phyloP scores from a whole-genome alignment of 2,888 invertebrate species.

The Xanthia icteritia region DNA sequence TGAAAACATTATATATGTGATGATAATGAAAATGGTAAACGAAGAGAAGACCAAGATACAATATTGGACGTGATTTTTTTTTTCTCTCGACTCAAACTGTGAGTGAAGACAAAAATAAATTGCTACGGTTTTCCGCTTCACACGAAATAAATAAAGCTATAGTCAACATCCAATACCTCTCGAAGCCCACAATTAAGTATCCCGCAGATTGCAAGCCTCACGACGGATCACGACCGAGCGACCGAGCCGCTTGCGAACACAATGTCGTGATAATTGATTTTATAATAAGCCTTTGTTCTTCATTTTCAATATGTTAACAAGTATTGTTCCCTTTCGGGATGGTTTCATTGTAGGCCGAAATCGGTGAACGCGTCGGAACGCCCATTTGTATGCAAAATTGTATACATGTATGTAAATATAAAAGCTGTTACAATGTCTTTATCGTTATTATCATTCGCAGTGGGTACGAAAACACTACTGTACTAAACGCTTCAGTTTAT shows the following conservation, averaged over 20 bases:
- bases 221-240: constrained; percentile 21
- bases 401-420: constrained; percentile 29
- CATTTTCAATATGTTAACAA: constrained; percentile 57
- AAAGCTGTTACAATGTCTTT: constrained; percentile 12
- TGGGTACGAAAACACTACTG: not conserved
- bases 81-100: not conserved
- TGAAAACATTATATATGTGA: not conserved
- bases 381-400: constrained; percentile 41
- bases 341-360: constrained; percentile 47
- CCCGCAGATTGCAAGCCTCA: constrained; percentile 36
- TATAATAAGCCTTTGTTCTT: constrained; percentile 69
- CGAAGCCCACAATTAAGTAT: constrained; percentile 45
- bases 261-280: constrained; percentile 68
- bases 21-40: not conserved
- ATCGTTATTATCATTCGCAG: constrained; percentile 14
- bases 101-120: constrained; percentile 10
- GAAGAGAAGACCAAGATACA: not conserved
- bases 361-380: constrained; percentile 28
- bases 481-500: not conserved
- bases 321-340: constrained; percentile 60
- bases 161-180: constrained; percentile 32
- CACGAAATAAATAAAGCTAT: constrained; percentile 30
- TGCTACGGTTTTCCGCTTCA: not conserved
- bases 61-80: not conserved
- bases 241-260: constrained; percentile 35